Conservation (phyloP, 2,797 vertebrate species). For the Poeciliopsis paucimaculata region DNA sequence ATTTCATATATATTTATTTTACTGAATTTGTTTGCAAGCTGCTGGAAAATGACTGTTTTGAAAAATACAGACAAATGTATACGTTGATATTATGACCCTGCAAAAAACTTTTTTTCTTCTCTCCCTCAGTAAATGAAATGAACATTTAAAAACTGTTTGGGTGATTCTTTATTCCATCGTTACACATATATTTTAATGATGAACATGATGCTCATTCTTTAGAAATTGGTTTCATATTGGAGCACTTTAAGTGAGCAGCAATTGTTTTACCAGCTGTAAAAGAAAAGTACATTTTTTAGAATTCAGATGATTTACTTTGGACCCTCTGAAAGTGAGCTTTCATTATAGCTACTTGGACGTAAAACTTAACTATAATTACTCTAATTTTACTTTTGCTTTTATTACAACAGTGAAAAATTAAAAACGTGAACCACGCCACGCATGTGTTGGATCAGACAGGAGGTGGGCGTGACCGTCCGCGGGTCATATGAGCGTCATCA, state of each 20-base stretch:
- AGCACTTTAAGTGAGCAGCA: neutral
- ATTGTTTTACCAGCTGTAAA: neutral
- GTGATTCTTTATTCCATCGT: neutral
- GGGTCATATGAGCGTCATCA: conserved; percentile 75
- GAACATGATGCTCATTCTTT: neutral
- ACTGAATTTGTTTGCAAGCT: neutral
- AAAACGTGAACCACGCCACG: neutral
- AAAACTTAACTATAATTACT: neutral
- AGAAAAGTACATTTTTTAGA: neutral
- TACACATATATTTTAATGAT: neutral
- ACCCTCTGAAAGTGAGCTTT: neutral
- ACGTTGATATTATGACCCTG: no score
- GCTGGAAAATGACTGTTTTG: neutral
- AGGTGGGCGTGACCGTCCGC: conserved; percentile 50
- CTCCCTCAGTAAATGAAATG: neutral
- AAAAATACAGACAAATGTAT: no score
- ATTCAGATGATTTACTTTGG: neutral
- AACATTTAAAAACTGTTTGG: neutral
- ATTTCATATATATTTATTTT: neutral
- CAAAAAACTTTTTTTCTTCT: no score
- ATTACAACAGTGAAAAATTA: neutral
- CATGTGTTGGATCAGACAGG: conserved; percentile 26
- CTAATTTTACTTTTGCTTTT: neutral
- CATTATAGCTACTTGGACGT: neutral
- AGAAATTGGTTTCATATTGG: neutral